phyloP scores from a whole-genome alignment of 1,140 invertebrate species.

The Lepidurus arcticus region DNA sequence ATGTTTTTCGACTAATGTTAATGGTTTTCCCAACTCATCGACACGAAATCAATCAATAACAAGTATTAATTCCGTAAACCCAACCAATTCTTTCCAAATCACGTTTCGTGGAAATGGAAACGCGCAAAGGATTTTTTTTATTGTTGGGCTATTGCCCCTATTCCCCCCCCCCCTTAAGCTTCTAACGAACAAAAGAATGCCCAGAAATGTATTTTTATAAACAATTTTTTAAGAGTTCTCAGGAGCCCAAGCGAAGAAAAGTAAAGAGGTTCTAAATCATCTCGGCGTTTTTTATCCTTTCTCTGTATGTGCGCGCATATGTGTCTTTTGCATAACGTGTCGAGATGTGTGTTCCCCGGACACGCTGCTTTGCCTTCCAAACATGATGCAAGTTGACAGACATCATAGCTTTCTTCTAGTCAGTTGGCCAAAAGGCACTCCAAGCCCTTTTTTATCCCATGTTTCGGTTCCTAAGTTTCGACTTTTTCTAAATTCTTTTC shows the following conservation, averaged over 20 bases:
- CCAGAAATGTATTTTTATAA: too few relatives aligned
- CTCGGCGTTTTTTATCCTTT: neutral
- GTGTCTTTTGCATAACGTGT: conserved; percentile 10
- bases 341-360: conserved; percentile 1
- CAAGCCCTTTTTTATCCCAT: neutral
- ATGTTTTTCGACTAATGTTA: conserved; percentile 6
- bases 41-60: conserved; percentile 12
- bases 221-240: too few relatives aligned
- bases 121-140: too few relatives aligned
- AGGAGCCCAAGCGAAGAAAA: too few relatives aligned
- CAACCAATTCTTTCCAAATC: neutral
- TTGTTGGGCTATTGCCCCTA: too few relatives aligned
- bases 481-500: too few relatives aligned
- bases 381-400: conserved; percentile 18
- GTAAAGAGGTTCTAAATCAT: neutral
- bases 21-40: neutral
- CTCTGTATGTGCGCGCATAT: neutral
- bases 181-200: too few relatives aligned
- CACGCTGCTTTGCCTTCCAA: neutral
- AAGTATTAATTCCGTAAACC: neutral
- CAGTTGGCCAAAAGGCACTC: neutral
- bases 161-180: too few relatives aligned
- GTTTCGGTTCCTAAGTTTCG: too few relatives aligned
- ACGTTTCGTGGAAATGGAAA: neutral
- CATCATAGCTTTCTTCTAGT: neutral